Conservation (phyloP, 2,888 invertebrate genomes). For the Diadegma fenestrale region DNA sequence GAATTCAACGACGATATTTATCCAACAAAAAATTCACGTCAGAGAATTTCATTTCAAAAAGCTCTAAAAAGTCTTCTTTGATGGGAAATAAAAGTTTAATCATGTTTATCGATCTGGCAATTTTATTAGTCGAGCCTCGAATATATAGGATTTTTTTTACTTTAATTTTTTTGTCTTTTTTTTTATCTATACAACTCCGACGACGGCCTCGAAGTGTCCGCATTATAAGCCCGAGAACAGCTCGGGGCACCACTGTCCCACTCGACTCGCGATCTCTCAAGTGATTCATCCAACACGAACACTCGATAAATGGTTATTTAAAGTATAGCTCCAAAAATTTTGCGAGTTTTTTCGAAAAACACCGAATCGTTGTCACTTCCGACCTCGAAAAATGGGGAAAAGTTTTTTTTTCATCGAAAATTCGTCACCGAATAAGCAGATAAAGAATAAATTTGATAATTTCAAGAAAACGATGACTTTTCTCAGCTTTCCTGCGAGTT, state of each 20-base stretch:
- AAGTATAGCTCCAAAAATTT: conserved; percentile 37
- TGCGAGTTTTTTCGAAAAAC: conserved; percentile 16
- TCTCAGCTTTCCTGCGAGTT: too few relatives aligned
- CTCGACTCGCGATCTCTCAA: conserved; percentile 60
- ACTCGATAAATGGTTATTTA: conserved; percentile 63
- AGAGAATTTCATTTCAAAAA: neutral
- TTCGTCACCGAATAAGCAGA: neutral
- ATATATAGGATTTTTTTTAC: neutral
- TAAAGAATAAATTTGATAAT: neutral
- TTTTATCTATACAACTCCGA: conserved; percentile 25
- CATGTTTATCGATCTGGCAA: neutral
- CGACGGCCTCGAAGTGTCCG: conserved; percentile 46
- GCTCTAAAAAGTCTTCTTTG: neutral
- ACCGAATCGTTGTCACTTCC: neutral
- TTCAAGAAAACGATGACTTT: neutral
- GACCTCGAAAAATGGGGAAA: neutral
- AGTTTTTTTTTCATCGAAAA: neutral
- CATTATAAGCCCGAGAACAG: conserved; percentile 35
- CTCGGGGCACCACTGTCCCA: conserved; percentile 45
- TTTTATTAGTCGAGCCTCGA: conserved; percentile 14
- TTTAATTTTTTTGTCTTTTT: neutral
- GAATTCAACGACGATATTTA: neutral
- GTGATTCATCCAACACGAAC: conserved; percentile 65
- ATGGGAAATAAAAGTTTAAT: neutral
- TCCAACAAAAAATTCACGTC: neutral